Evolutionary conservation across 2,888 invertebrate species (phyloP), one percentile per base, ranked within the genome.

Genomic region (Campoplex capitator): DNA sequence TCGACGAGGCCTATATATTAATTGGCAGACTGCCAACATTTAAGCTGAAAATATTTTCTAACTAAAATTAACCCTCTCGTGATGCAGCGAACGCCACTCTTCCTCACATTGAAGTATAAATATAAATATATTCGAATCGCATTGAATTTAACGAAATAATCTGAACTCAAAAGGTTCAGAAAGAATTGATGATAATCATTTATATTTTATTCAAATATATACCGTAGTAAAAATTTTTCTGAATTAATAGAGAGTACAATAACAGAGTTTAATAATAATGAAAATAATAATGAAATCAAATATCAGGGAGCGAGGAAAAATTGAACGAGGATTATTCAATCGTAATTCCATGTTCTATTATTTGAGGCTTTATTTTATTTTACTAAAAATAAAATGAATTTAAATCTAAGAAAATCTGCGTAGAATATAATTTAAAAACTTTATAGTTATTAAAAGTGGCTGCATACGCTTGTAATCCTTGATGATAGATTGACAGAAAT

Each of bases 1-100:
- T 77, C 67, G 67, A 77, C 65, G 77, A 77, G 77, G 51, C 65
- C 51, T 65, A 38, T 77, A 38, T 77, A 77, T 67, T 77, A 67
- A 77, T 77, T 77, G 77, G 77, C 77, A 35, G n/a, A 35, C n/a
- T 0, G 65, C 77, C 77, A 77, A 67, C 45, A 77, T 42, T 67
- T 18, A 35, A 38, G 65, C 48, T 35, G 32, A 18, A 67, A 77
- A 67, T 67, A 67, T 67, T 23, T 23, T 67, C 77, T 35, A 38
- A n/a, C 65, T 51, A 35, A 35, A 77, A 77, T 77, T 35, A 77
- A 23, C 23, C 23, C 16, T 51, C 32, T 51, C n/a, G 23, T 11
- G 18, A 32, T 45, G 16, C 8, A 32, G 13, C 35, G 32, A 13
- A 75, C 75, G n/a, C 38, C 51, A 32, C 16, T 38, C 68, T 68